These are phyloP conservation scores for Octodonta nipae DNA, from an alignment of 2,888 invertebrate genomes.

Conservation along the genomic window DNA sequence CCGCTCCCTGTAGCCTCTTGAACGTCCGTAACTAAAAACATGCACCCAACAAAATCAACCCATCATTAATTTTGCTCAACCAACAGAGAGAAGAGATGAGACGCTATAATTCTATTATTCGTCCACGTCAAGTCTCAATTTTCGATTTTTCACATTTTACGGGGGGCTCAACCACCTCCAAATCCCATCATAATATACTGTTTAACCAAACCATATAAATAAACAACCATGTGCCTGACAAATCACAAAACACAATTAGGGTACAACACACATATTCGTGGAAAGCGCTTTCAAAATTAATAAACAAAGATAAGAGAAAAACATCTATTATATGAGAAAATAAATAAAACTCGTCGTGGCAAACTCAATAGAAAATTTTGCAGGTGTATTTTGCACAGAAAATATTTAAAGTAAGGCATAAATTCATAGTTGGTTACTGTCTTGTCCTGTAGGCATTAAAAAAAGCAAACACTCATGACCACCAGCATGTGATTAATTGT, in stretches of 20 bases:
- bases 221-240: conserved; percentile 36
- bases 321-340: no score
- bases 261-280: not conserved
- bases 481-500: no score
- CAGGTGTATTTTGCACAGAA: no score
- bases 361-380: no score
- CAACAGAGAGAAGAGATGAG: no score
- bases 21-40: conserved; percentile 33
- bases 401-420: no score
- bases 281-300: conserved; percentile 2
- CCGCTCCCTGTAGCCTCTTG: conserved; percentile 24
- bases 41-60: conserved; percentile 26
- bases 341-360: no score
- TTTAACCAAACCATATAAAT: conserved; percentile 37
- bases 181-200: conserved; percentile 25
- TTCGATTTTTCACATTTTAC: no score
- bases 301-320: not conserved
- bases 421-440: no score
- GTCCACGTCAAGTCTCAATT: conserved; percentile 22
- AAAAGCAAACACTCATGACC: no score
- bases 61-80: conserved; percentile 10
- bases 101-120: no score
- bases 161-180: conserved; percentile 21
- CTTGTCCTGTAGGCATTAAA: no score
- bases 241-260: conserved; percentile 37